phyloP scores from a whole-genome alignment of 2,888 invertebrate genomes.

The Charanyca ferruginea region DNA sequence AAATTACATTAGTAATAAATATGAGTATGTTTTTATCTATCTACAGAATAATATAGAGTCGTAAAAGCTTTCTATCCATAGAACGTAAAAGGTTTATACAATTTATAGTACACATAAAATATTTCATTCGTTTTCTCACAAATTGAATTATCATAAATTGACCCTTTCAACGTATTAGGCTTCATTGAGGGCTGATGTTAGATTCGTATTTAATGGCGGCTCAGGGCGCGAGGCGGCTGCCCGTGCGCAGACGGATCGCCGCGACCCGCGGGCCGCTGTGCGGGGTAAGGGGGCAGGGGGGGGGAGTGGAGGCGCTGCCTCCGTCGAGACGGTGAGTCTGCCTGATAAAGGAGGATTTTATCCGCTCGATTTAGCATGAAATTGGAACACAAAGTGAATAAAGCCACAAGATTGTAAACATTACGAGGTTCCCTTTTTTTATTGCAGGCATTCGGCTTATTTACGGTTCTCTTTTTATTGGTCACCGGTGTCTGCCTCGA shows the following conservation, averaged over 20 bases:
- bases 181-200: conserved; percentile 84
- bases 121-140: conserved; percentile 75
- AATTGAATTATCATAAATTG: conserved; percentile 85
- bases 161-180: conserved; percentile 81
- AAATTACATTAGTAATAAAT: conserved; percentile 16
- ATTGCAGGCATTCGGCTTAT: conserved; percentile 87
- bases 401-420: conserved; percentile 91
- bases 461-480: conserved; percentile 89
- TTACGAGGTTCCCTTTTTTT: conserved; percentile 90
- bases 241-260: conserved; percentile 52
- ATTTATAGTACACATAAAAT: conserved; percentile 75
- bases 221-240: conserved; percentile 50
- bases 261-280: conserved; percentile 38
- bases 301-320: conserved; percentile 65
- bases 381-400: conserved; percentile 91
- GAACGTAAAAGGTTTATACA: conserved; percentile 65
- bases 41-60: conserved; percentile 59
- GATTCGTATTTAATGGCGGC: conserved; percentile 85
- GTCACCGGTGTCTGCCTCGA: conserved; percentile 82
- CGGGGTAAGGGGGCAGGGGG: conserved; percentile 60
- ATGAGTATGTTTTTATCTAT: conserved; percentile 56
- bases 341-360: conserved; percentile 90
- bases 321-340: conserved; percentile 88
- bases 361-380: conserved; percentile 91
- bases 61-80: conserved; percentile 67